Evolutionary conservation across 1,140 invertebrate genomes (phyloP).

Genomic region (Drosophila lowei): DNA sequence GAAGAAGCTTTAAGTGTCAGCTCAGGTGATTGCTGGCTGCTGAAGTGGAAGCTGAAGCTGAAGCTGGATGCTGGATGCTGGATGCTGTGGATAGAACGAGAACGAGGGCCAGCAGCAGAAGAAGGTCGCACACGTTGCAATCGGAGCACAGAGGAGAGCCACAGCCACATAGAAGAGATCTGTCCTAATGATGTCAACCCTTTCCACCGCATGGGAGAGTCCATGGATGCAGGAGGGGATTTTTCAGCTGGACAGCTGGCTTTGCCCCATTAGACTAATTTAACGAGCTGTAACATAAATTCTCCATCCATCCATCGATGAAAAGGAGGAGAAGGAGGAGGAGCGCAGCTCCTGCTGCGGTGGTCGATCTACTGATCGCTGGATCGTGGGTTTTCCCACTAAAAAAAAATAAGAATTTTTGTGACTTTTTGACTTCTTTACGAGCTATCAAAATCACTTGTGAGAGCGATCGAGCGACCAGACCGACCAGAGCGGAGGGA

Average conservation of each 20-base stretch:
- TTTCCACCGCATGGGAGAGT: constrained; percentile 12
- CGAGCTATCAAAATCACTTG: constrained; percentile 80
- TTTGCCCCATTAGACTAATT: constrained; percentile 74
- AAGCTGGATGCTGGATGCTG: constrained; percentile 42
- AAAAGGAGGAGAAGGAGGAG: background rate
- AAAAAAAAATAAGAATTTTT: constrained; percentile 28
- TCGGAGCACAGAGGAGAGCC: constrained; percentile 1
- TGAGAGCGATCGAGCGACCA: background rate
- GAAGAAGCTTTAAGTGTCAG: constrained; percentile 81
- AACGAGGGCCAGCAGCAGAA: constrained; percentile 3
- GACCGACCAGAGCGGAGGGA: constrained; percentile 15
- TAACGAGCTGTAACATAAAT: constrained; percentile 79
- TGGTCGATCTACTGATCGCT: constrained; percentile 39
- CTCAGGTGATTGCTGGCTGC: constrained; percentile 65
- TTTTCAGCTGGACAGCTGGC: constrained; percentile 44
- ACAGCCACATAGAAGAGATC: constrained; percentile 16
- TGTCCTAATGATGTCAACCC: constrained; percentile 60
- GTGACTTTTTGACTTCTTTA: constrained; percentile 76
- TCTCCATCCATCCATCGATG: constrained; percentile 46
- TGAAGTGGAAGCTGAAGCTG: constrained; percentile 36
- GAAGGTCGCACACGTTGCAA: constrained; percentile 48
- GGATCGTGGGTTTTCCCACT: constrained; percentile 56
- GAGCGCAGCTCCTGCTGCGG: constrained; percentile 66
- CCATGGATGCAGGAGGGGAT: background rate
- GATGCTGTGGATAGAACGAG: constrained; percentile 2